These are phyloP conservation scores for Cyphomyrus discorhynchus DNA, from an alignment of 2,113 vertebrate genomes.

Conservation along the genomic window DNA sequence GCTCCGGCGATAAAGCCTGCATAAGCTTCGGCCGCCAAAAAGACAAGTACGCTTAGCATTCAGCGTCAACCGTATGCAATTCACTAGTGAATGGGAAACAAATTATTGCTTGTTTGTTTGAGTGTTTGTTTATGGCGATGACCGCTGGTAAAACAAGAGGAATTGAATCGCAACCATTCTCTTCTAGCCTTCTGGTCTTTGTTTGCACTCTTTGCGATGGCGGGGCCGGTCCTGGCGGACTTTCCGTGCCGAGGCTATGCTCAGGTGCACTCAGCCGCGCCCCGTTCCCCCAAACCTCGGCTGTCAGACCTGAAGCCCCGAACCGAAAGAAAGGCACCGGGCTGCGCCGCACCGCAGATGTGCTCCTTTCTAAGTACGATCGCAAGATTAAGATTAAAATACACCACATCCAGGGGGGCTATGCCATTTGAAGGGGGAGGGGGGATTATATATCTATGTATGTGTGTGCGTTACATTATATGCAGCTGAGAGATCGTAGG, in stretches of 20 bases:
- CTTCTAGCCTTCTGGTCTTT: background rate
- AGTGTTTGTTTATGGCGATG: background rate
- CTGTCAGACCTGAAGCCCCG: background rate
- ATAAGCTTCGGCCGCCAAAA: background rate
- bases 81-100: background rate
- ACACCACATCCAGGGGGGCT: background rate
- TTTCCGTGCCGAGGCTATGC: background rate
- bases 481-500: background rate
- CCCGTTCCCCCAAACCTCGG: background rate
- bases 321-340: background rate
- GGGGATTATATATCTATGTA: background rate
- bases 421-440: background rate
- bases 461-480: background rate
- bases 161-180: background rate
- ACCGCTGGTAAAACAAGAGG: background rate
- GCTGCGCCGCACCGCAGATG: background rate
- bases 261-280: background rate
- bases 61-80: background rate
- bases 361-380: background rate
- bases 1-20: background rate
- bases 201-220: background rate
- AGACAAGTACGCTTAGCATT: background rate
- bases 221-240: background rate
- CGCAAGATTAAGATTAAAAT: slow-evolving; percentile 10
- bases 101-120: background rate